These are phyloP conservation scores for Philhelius pedissequus DNA, from an alignment of 2,888 invertebrate species.

Conservation along the genomic window DNA sequence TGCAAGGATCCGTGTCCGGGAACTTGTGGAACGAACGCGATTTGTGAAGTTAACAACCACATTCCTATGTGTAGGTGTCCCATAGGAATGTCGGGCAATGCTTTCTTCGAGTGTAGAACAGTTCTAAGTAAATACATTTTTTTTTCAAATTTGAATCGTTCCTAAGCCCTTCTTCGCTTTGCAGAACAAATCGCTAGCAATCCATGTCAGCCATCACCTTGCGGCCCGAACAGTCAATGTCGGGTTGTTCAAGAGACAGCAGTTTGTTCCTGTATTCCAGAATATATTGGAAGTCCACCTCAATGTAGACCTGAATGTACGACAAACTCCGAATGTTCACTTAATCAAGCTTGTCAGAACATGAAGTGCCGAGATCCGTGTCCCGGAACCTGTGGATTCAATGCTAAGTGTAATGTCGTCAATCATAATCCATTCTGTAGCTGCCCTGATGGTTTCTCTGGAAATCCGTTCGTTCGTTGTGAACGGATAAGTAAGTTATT, in stretches of 20 bases:
- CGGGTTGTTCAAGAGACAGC: conserved; percentile 83
- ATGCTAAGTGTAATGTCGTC: conserved; percentile 85
- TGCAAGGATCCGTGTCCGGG: conserved; percentile 87
- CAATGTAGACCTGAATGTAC: conserved; percentile 87
- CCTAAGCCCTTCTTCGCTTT: not conserved
- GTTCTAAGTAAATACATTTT: conserved; percentile 73
- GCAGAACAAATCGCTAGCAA: conserved; percentile 80
- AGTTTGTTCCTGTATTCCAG: conserved; percentile 83
- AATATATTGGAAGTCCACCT: conserved; percentile 85
- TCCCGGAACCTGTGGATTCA: conserved; percentile 85
- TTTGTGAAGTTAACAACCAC: conserved; percentile 88
- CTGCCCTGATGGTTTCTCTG: conserved; percentile 84
- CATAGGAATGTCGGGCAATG: conserved; percentile 88
- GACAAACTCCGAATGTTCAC: conserved; percentile 85
- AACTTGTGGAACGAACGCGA: conserved; percentile 87
- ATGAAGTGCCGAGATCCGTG: conserved; percentile 88
- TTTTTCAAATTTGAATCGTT: not conserved
- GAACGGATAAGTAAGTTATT: conserved; percentile 76
- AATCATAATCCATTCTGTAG: conserved; percentile 87
- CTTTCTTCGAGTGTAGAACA: conserved; percentile 84
- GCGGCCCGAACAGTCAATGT: conserved; percentile 86
- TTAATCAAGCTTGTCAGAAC: conserved; percentile 85
- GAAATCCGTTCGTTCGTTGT: conserved; percentile 84
- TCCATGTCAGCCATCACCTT: conserved; percentile 86
- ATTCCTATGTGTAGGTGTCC: conserved; percentile 89